A percentile compares a stretch with the other conserved stretches of the same genome.
These are phyloP conservation scores for Artibeus jamaicensis DNA, from an alignment of 2,797 vertebrate species.

Conservation along the genomic window DNA sequence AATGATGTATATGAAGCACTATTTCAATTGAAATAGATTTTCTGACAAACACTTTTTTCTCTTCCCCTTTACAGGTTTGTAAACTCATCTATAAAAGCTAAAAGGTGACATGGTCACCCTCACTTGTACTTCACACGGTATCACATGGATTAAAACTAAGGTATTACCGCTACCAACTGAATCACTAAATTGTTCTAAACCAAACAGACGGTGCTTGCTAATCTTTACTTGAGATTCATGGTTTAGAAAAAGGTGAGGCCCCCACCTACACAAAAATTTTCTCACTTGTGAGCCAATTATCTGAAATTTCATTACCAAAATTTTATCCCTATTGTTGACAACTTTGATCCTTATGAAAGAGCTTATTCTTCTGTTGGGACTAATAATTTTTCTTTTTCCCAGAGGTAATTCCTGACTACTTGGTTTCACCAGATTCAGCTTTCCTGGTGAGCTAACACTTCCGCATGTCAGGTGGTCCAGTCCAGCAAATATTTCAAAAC, in stretches of 20 bases:
- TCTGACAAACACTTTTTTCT: neutral
- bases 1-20: neutral
- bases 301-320: constrained; percentile 31
- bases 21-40: neutral
- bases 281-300: constrained; percentile 31
- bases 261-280: constrained; percentile 52
- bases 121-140: neutral
- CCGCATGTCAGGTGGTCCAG: neutral
- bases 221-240: neutral
- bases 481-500: constrained; percentile 33
- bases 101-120: neutral
- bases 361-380: neutral
- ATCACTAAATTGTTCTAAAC: neutral
- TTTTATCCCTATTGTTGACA: constrained; percentile 55
- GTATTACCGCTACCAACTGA: neutral
- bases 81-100: neutral
- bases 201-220: neutral
- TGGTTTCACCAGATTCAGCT: neutral
- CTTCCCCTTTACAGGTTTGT: neutral
- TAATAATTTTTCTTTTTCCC: neutral
- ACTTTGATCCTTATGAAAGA: constrained; percentile 41
- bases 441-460: neutral
- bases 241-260: constrained; percentile 31
- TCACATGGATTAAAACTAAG: neutral
- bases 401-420: neutral